Evolutionary conservation across 2,797 vertebrate genomes (phyloP).

Genomic region (Acipenser transmontanus): DNA sequence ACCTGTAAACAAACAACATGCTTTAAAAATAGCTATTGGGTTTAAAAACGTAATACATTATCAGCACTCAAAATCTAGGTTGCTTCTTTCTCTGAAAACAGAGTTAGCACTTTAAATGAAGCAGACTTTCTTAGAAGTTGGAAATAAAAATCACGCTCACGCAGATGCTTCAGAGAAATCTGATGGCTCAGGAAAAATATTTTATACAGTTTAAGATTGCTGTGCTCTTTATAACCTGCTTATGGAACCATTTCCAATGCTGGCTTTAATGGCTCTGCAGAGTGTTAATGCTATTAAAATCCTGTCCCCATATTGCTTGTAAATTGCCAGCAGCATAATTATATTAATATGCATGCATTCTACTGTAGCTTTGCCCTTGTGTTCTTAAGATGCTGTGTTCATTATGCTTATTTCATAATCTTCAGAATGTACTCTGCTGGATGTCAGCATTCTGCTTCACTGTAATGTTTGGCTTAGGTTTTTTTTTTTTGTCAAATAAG

Average conservation of each 20-base stretch:
- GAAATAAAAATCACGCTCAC: slow-evolving; percentile 3
- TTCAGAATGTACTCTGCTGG: background rate
- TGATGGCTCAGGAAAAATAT: slow-evolving; percentile 7
- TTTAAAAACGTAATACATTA: slow-evolving; percentile 9
- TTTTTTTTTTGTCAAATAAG: no score
- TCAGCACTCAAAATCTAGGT: slow-evolving; percentile 12
- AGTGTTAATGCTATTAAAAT: slow-evolving; percentile 17
- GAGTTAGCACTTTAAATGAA: background rate
- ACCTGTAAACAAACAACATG: no score
- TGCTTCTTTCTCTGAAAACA: slow-evolving; percentile 5
- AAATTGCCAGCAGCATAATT: slow-evolving; percentile 12
- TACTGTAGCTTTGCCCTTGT: background rate
- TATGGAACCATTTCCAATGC: slow-evolving; percentile 7
- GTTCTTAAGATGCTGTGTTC: background rate
- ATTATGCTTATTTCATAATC: slow-evolving; percentile 2
- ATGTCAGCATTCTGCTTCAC: slow-evolving; percentile 8
- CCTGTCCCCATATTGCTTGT: slow-evolving; percentile 10
- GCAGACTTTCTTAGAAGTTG: slow-evolving; percentile 1
- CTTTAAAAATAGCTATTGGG: no score
- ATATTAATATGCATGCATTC: slow-evolving; percentile 2
- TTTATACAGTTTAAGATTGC: background rate
- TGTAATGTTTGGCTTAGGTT: background rate
- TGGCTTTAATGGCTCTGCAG: slow-evolving; percentile 10
- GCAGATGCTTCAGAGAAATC: background rate
- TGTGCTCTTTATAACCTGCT: slow-evolving; percentile 12